phyloP scores from a whole-genome alignment of 1,140 invertebrate species.

The Pentalonia nigronervosa region DNA sequence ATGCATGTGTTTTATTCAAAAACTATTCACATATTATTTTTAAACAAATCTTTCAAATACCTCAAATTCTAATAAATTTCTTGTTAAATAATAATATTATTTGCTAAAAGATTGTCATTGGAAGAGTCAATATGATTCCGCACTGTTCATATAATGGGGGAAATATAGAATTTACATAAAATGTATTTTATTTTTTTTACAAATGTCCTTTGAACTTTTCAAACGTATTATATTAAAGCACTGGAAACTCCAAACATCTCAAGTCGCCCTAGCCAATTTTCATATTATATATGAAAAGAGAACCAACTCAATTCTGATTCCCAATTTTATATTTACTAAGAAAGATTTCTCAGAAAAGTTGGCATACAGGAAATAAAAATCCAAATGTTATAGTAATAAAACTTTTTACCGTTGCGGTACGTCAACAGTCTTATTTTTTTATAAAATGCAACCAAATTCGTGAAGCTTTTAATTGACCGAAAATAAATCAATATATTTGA shows the following conservation, averaged over 20 bases:
- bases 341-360: background rate
- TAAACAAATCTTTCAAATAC: background rate
- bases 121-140: background rate
- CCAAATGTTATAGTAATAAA: background rate
- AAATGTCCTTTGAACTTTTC: constrained; percentile 17
- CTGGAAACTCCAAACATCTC: background rate
- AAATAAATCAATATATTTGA: background rate
- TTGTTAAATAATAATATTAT: background rate
- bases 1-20: background rate
- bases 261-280: background rate
- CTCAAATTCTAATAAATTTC: background rate
- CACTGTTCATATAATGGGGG: background rate
- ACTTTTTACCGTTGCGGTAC: background rate
- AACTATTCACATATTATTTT: background rate
- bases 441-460: background rate
- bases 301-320: background rate
- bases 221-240: background rate
- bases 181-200: background rate
- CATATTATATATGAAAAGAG: constrained; percentile 23
- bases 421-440: background rate
- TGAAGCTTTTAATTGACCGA: background rate
- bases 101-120: background rate
- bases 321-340: background rate
- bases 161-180: background rate
- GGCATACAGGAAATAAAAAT: background rate